Conservation (phyloP, 2,888 invertebrate genomes). For the Chrysotoxum bicinctum region DNA sequence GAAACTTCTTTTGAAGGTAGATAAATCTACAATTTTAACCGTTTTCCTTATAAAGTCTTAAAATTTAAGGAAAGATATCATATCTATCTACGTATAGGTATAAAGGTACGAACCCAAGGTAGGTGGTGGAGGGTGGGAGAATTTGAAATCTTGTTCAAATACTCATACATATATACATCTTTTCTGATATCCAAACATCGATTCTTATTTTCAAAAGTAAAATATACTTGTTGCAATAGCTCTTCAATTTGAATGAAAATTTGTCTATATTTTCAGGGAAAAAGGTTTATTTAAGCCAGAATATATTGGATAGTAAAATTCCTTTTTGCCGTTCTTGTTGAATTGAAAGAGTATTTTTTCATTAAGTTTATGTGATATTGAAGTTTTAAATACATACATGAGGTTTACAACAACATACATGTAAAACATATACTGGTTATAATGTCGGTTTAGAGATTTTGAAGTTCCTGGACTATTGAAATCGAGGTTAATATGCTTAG, state of each 20-base stretch:
- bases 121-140: background rate
- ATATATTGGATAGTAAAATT: background rate
- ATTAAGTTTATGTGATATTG: too few species aligned
- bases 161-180: background rate
- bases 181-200: background rate
- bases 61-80: background rate
- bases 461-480: too few species aligned
- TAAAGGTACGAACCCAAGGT: background rate
- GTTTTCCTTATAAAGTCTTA: background rate
- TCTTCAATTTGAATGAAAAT: background rate
- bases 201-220: background rate
- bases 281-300: background rate
- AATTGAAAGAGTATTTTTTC: background rate
- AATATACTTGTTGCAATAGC: background rate
- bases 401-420: too few species aligned
- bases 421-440: too few species aligned
- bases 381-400: too few species aligned
- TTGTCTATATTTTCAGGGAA: background rate
- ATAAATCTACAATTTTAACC: background rate
- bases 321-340: background rate
- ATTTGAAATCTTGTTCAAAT: constrained; percentile 55
- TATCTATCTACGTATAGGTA: background rate
- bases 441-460: too few species aligned
- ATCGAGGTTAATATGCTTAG: too few species aligned
- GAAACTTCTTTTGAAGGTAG: background rate